Percentiles rank a stretch among this genome's conserved stretches.
phyloP scores from a whole-genome alignment of 2,797 vertebrate genomes.

The Tragelaphus eurycerus region DNA sequence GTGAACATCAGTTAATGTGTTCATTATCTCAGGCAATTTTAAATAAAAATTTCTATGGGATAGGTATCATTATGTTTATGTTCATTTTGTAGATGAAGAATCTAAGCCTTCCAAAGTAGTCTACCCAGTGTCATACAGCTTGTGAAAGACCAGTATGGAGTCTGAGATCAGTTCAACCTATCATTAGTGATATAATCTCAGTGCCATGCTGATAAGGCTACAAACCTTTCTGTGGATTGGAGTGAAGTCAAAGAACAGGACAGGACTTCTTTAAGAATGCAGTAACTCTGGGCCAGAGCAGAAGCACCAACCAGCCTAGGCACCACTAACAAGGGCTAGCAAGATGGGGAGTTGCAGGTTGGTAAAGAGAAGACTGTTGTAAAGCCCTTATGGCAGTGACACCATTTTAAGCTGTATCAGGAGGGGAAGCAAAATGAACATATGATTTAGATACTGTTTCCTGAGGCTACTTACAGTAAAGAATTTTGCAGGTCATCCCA shows the following conservation, averaged over 20 bases:
- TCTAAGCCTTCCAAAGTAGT: background rate
- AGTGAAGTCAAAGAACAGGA: background rate
- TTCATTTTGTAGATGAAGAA: background rate
- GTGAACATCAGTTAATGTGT: background rate
- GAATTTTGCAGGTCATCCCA: background rate
- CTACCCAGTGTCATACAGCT: background rate
- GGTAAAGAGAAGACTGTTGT: background rate
- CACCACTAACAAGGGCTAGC: background rate
- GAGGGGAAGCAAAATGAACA: background rate
- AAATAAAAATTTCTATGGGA: background rate
- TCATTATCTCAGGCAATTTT: background rate
- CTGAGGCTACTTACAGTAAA: background rate
- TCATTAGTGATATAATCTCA: background rate
- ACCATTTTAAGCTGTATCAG: background rate
- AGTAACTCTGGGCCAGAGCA: background rate
- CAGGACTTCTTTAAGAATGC: background rate
- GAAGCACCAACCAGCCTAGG: background rate
- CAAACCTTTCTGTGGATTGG: background rate
- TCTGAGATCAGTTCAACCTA: too few relatives aligned
- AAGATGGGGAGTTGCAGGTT: background rate
- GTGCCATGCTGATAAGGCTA: background rate
- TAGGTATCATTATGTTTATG: background rate
- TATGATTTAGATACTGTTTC: background rate
- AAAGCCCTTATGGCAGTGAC: background rate
- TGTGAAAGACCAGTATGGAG: background rate